These are phyloP conservation scores for Polydrusus pterygomalis DNA, from an alignment of 2,888 invertebrate genomes.

Conservation along the genomic window DNA sequence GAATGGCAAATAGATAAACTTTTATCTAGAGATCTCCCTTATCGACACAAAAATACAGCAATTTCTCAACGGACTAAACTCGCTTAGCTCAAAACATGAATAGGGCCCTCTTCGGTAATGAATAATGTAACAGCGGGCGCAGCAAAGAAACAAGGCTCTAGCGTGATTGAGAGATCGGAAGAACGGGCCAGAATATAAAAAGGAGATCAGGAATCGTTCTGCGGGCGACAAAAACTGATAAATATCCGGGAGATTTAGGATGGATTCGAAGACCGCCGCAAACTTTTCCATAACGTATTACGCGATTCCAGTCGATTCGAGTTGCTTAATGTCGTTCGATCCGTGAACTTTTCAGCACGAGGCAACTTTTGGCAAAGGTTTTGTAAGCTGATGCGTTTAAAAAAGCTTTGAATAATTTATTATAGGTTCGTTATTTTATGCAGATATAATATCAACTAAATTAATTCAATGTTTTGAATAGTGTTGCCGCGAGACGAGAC, in stretches of 20 bases:
- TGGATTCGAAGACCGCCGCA: conserved; percentile 59
- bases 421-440: not conserved
- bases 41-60: conserved; percentile 47
- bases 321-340: conserved; percentile 48
- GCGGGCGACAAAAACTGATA: conserved; percentile 72
- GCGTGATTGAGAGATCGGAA: conserved; percentile 72
- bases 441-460: no score
- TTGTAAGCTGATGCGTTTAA: not conserved
- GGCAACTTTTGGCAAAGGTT: conserved; percentile 7
- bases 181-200: conserved; percentile 72
- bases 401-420: conserved; percentile 2
- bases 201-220: conserved; percentile 73
- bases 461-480: no score
- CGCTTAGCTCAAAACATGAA: conserved; percentile 42
- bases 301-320: conserved; percentile 45
- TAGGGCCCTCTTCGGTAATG: conserved; percentile 65
- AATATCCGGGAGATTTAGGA: conserved; percentile 71
- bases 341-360: conserved; percentile 38
- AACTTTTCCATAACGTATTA: conserved; percentile 58
- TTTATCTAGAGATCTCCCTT: conserved; percentile 14
- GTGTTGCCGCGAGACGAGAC: no score
- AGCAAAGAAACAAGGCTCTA: conserved; percentile 71
- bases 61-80: conserved; percentile 53
- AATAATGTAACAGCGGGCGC: conserved; percentile 72
- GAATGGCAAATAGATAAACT: conserved; percentile 21